A percentile compares a stretch with the other conserved stretches of the same genome.
Conservation (phyloP, 2,888 invertebrate species). For the Leptothorax acervorum region DNA sequence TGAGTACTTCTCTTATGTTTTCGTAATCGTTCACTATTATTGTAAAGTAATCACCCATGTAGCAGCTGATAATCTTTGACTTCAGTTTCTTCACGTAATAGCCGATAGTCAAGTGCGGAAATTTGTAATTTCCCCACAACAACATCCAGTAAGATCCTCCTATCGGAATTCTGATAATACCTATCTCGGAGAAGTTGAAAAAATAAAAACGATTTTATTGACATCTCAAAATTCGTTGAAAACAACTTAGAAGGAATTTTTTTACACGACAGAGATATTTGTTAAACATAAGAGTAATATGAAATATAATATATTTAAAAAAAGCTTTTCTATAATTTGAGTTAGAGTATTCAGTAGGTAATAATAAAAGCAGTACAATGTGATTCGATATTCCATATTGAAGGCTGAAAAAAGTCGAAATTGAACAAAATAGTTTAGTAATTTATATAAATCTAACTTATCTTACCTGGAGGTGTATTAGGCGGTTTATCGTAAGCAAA, state of each 20-base stretch:
- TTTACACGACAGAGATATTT: background rate
- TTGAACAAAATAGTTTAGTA: background rate
- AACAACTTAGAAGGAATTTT: background rate
- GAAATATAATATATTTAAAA: background rate
- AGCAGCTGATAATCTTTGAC: slow-evolving; percentile 88
- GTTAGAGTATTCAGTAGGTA: background rate
- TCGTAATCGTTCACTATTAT: slow-evolving; percentile 87
- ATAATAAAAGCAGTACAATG: background rate
- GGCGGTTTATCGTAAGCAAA: slow-evolving; percentile 79
- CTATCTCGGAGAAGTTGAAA: slow-evolving; percentile 80
- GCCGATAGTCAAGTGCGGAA: slow-evolving; percentile 86
- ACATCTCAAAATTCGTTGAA: background rate
- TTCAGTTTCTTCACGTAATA: slow-evolving; percentile 87
- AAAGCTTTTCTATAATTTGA: background rate
- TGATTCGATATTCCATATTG: background rate
- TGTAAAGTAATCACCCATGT: slow-evolving; percentile 86
- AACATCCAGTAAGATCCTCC: slow-evolving; percentile 89
- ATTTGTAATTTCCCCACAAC: slow-evolving; percentile 86
- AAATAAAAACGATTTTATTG: background rate
- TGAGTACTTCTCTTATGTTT: slow-evolving; percentile 87
- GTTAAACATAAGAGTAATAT: background rate
- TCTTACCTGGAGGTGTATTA: slow-evolving; percentile 88
- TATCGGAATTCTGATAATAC: slow-evolving; percentile 88
- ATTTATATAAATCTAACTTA: background rate
- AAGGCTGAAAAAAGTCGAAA: background rate